Evolutionary conservation across 2,888 invertebrate genomes (phyloP), one percentile per base, ranked within the genome.

Genomic region (Caenorhabditis sinica): DNA sequence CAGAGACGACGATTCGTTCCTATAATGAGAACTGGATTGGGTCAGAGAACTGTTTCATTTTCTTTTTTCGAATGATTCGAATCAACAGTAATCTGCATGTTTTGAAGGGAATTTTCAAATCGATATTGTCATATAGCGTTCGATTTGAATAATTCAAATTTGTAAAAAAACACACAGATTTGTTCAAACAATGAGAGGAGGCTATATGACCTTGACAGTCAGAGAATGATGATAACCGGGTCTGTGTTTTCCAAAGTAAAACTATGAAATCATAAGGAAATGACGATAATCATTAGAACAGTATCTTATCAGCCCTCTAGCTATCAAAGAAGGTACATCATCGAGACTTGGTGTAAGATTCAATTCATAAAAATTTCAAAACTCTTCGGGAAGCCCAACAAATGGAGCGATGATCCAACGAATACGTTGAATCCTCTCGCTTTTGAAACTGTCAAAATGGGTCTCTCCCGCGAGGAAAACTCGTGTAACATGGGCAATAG

Each of bases 1-100:
- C 58, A 85, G 51, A 5, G 68, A 66, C 6, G 85, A 85, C 15
- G 36, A 66, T 58, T 85, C 85, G 56, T 36, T 69, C 60, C 85
- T 85, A 71, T 71, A 85, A 72, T 25, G 43, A 53, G 40, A 49
- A 51, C 72, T 65, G 25, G 43, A 60, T 66, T 33, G 66, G 49
- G 61, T 80, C 15, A 69, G 20, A 30, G 36, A 75, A 75, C 53
- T 40, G 15, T 20, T 53, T 4, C 2, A 20, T 4, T 45, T 45
- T 15, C 11, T 49, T 49, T 49, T 49, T 49, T 4, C 1, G n/a
- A 0, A 3, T 45, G 11, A 60, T 45, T 60, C 43, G 45, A 45
- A 33, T 30, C 20, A 72, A 58, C 43, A 53, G n/a, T 9, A 33
- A 11, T 63, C 5, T 13, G 20, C 15, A 63, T 40, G 43, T 2